phyloP scores from a whole-genome alignment of 1,140 invertebrate genomes.

The Heliconius hewitsoni region DNA sequence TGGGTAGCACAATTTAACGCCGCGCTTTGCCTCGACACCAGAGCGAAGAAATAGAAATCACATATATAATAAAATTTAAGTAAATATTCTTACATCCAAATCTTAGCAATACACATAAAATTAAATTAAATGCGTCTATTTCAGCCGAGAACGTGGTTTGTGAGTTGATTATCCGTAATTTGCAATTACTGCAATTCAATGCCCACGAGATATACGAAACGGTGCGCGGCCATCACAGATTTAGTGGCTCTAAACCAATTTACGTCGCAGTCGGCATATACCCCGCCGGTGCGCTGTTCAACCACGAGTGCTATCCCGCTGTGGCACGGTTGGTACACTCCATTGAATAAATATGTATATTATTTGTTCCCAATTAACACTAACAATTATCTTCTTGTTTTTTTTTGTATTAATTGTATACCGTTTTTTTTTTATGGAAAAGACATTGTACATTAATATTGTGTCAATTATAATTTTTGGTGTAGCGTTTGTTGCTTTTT shows the following conservation, averaged over 20 bases:
- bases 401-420: no score
- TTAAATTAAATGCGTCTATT: constrained; percentile 49
- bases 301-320: constrained; percentile 93
- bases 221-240: constrained; percentile 76
- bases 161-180: constrained; percentile 86
- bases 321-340: constrained; percentile 84
- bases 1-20: no score
- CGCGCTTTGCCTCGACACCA: no score
- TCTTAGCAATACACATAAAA: neutral
- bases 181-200: constrained; percentile 93
- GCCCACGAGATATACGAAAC: constrained; percentile 94
- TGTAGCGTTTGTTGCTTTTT: no score
- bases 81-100: neutral
- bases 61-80: no score
- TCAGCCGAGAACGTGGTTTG: constrained; percentile 82
- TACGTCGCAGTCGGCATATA: constrained; percentile 92
- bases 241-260: constrained; percentile 82
- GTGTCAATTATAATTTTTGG: no score
- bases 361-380: neutral
- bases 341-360: neutral
- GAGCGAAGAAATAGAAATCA: no score
- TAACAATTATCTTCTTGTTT: neutral
- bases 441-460: no score
- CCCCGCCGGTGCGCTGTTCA: constrained; percentile 90
- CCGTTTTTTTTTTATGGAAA: no score